phyloP scores from a whole-genome alignment of 2,113 vertebrate genomes.

The Oreotrochilus melanogaster region DNA sequence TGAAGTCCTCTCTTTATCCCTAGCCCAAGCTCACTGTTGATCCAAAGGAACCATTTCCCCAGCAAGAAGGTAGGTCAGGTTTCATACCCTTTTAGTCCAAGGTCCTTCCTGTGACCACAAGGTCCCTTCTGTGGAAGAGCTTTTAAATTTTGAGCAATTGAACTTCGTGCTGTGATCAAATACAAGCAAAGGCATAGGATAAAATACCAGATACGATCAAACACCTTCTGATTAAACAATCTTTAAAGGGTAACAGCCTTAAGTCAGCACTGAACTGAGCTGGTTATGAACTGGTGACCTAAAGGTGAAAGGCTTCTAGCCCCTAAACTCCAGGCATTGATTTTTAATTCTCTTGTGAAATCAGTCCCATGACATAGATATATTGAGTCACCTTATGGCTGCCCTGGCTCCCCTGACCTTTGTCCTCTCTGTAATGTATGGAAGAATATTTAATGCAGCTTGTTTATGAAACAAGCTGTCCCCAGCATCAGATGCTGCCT shows the following conservation, averaged over 20 bases:
- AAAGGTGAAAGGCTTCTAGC: constrained; percentile 73
- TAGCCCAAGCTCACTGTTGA: neutral
- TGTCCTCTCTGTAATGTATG: constrained; percentile 53
- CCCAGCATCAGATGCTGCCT: neutral
- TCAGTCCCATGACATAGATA: constrained; percentile 70
- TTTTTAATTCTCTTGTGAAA: constrained; percentile 69
- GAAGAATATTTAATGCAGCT: constrained; percentile 66
- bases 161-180: constrained; percentile 12
- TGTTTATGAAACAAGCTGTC: constrained; percentile 49
- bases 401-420: constrained; percentile 58
- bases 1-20: neutral
- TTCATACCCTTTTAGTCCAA: neutral
- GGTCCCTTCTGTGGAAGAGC: neutral
- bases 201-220: constrained; percentile 20
- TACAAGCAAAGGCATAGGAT: constrained; percentile 31
- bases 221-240: constrained; percentile 49
- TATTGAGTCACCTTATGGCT: constrained; percentile 65
- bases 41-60: neutral
- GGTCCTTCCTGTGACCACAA: neutral
- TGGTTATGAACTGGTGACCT: constrained; percentile 56
- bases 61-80: neutral
- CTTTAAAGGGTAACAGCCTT: constrained; percentile 13
- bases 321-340: constrained; percentile 59
- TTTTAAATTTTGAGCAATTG: constrained; percentile 22
- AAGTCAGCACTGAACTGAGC: constrained; percentile 4